These are phyloP conservation scores for Epizoanthus stellaris DNA, from an alignment of 92 coral and sea anemone species.

Conservation along the genomic window DNA sequence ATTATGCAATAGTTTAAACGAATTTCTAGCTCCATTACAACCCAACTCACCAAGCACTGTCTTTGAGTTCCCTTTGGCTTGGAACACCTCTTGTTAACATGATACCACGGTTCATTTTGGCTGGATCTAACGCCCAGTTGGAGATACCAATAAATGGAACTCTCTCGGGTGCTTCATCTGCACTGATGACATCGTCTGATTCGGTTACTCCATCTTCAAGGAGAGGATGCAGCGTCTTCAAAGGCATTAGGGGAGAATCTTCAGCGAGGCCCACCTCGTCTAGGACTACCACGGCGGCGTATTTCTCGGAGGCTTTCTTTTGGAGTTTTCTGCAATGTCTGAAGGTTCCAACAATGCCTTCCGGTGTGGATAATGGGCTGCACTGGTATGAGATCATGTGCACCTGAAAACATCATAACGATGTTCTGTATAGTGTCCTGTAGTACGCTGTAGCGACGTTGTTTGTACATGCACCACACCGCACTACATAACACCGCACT, in stretches of 20 bases:
- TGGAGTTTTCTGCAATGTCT: slow-evolving; percentile 69
- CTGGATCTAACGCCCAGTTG: slow-evolving; percentile 74
- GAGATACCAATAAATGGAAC: slow-evolving; percentile 82
- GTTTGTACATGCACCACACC: too few relatives aligned
- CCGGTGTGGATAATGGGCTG: slow-evolving; percentile 77
- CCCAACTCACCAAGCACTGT: slow-evolving; percentile 55
- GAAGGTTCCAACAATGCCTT: slow-evolving; percentile 71
- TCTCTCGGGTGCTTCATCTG: slow-evolving; percentile 48
- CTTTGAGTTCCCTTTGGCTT: slow-evolving; percentile 46
- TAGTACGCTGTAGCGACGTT: background rate
- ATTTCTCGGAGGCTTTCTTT: slow-evolving; percentile 55
- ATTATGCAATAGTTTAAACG: too few relatives aligned
- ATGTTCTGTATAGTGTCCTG: background rate
- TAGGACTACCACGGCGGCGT: slow-evolving; percentile 70
- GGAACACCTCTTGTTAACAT: slow-evolving; percentile 72
- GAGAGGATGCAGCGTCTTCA: slow-evolving; percentile 73
- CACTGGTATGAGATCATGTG: slow-evolving; percentile 68
- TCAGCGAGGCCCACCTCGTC: slow-evolving; percentile 83
- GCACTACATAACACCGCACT: background rate
- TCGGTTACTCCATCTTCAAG: slow-evolving; percentile 67
- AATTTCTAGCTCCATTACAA: too few relatives aligned
- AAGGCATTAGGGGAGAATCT: slow-evolving; percentile 79
- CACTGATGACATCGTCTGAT: slow-evolving; percentile 52
- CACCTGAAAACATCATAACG: slow-evolving; percentile 3
- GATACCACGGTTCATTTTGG: slow-evolving; percentile 72